Evolutionary conservation across 2,797 vertebrate genomes (phyloP).

Genomic region (Pseudomugil gertrudae): DNA sequence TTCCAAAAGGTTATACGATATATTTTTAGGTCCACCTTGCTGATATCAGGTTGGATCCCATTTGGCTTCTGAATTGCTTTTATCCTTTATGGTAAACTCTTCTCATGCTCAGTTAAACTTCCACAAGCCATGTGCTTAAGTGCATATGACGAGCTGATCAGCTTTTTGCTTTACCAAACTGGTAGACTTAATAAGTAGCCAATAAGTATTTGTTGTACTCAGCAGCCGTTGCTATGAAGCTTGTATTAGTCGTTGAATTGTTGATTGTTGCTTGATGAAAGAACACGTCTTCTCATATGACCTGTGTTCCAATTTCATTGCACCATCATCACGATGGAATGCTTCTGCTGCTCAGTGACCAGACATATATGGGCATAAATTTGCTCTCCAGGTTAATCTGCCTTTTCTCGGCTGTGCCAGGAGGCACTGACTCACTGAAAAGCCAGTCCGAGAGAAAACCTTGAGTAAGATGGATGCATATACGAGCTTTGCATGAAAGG

Average conservation of each 20-base stretch:
- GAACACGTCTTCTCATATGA: neutral
- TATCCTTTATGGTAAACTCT: too few species aligned
- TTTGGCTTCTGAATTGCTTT: too few species aligned
- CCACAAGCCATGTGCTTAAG: too few species aligned
- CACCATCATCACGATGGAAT: slow-evolving; percentile 53
- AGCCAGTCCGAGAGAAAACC: neutral
- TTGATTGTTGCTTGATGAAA: neutral
- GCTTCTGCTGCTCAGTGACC: neutral
- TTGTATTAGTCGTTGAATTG: neutral
- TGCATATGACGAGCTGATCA: too few species aligned
- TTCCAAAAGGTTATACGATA: neutral
- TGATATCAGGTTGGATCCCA: too few species aligned
- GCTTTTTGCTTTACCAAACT: too few species aligned
- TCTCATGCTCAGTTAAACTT: too few species aligned
- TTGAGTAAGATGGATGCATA: neutral
- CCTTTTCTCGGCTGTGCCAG: slow-evolving; percentile 12
- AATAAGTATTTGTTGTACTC: too few species aligned
- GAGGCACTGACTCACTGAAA: slow-evolving; percentile 1
- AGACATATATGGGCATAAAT: slow-evolving; percentile 6
- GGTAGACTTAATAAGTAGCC: too few species aligned
- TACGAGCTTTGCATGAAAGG: neutral
- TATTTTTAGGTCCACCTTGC: too few species aligned
- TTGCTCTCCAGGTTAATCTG: slow-evolving; percentile 20
- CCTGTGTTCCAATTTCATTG: slow-evolving; percentile 14
- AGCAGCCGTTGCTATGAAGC: too few species aligned